phyloP scores from a whole-genome alignment of 2,113 vertebrate genomes.

The Ardeotis arabs region DNA sequence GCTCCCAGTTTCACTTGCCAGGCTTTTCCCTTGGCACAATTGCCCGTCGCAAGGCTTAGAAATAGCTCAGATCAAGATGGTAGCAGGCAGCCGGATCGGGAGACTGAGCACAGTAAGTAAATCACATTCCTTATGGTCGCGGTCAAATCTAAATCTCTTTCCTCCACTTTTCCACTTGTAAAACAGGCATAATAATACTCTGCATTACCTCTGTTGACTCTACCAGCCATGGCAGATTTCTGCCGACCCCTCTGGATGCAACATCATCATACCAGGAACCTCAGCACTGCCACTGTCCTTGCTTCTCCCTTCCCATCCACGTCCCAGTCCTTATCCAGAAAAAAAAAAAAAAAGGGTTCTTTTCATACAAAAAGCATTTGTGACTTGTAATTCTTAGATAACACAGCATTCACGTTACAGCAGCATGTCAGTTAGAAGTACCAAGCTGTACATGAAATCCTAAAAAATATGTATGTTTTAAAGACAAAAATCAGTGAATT shows the following conservation, averaged over 20 bases:
- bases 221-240: background rate
- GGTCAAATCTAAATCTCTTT: background rate
- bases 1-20: background rate
- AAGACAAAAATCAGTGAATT: background rate
- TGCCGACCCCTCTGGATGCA: background rate
- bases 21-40: background rate
- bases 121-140: fast-evolving
- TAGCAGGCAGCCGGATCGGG: background rate
- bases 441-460: background rate
- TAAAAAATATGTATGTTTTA: background rate
- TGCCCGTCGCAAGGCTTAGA: background rate
- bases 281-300: background rate
- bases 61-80: background rate
- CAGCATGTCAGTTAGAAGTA: background rate
- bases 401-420: background rate
- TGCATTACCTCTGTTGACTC: fast-evolving
- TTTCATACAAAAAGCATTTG: background rate
- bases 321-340: background rate
- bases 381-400: background rate
- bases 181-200: background rate
- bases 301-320: background rate
- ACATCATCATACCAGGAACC: background rate
- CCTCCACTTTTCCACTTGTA: background rate
- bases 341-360: fast-evolving
- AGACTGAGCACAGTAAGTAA: background rate